Evolutionary conservation across 1,140 invertebrate species (phyloP).

Genomic region (Cephus cinctus): DNA sequence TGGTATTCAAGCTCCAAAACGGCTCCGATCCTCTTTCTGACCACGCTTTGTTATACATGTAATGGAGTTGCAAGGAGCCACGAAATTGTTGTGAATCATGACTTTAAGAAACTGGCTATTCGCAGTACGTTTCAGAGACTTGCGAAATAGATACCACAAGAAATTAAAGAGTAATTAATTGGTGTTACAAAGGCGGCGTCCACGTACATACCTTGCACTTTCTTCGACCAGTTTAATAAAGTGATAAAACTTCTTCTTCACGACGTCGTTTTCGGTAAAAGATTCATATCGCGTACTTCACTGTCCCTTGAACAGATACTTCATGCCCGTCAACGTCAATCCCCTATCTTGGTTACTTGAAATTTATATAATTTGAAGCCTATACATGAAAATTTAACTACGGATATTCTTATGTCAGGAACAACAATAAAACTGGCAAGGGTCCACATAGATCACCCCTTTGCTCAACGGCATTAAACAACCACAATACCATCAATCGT

Average conservation of each 20-base stretch:
- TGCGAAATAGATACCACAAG: too few species aligned
- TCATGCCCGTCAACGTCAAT: slow-evolving; percentile 8
- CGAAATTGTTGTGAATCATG: too few species aligned
- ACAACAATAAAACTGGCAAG: slow-evolving; percentile 36
- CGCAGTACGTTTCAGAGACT: too few species aligned
- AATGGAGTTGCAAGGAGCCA: too few species aligned
- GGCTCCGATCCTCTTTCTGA: too few species aligned
- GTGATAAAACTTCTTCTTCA: slow-evolving; percentile 23
- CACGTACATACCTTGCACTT: slow-evolving; percentile 1
- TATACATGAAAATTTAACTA: slow-evolving; percentile 8
- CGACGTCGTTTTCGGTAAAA: slow-evolving; percentile 40
- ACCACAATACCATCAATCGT: too few species aligned
- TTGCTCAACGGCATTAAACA: too few species aligned
- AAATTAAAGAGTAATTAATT: too few species aligned
- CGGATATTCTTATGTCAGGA: slow-evolving; percentile 23
- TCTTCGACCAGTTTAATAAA: slow-evolving; percentile 3
- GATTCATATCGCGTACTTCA: slow-evolving; percentile 27
- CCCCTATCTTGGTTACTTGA: slow-evolving; percentile 10
- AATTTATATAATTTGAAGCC: slow-evolving; percentile 25
- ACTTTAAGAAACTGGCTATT: too few species aligned
- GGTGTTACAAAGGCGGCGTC: too few species aligned
- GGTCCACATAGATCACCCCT: slow-evolving; percentile 23
- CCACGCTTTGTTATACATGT: too few species aligned
- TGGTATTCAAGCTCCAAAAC: too few species aligned
- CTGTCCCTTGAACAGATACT: slow-evolving; percentile 20